phyloP scores from a whole-genome alignment of 2,797 vertebrate species.

The Clarias fuscus region DNA sequence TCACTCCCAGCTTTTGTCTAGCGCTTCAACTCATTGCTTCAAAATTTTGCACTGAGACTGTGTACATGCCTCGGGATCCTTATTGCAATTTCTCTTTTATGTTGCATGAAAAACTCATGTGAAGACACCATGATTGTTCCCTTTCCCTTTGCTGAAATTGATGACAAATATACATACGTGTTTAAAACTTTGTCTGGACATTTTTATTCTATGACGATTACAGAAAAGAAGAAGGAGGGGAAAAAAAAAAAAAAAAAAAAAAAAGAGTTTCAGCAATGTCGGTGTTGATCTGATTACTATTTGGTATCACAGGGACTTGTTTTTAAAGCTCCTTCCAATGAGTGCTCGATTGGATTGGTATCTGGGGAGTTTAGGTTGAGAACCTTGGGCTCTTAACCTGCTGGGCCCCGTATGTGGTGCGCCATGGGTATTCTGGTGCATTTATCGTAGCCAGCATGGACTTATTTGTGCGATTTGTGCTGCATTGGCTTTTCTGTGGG shows the following conservation, averaged over 20 bases:
- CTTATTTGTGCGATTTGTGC: no score
- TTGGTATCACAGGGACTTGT: neutral
- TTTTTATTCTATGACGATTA: conserved; percentile 51
- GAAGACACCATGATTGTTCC: conserved; percentile 73
- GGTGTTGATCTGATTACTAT: neutral
- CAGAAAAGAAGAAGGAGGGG: neutral
- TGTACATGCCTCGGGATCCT: conserved; percentile 33
- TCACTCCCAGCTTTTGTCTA: conserved; percentile 37
- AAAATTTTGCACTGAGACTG: conserved; percentile 51
- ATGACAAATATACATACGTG: conserved; percentile 69
- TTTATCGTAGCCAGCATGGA: no score
- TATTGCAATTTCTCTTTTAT: conserved; percentile 64
- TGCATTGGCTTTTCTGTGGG: no score
- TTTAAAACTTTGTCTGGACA: conserved; percentile 65
- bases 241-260: neutral
- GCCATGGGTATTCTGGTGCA: no score
- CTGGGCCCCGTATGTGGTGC: no score
- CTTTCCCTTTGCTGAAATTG: conserved; percentile 64
- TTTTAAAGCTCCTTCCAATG: no score
- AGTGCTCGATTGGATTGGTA: no score
- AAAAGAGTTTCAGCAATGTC: neutral
- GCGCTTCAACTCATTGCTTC: conserved; percentile 44
- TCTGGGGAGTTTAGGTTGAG: no score
- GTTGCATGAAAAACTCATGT: conserved; percentile 79
- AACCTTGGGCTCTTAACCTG: no score